These are phyloP conservation scores for Synergus umbraculus DNA, from an alignment of 2,888 invertebrate species.

Conservation along the genomic window DNA sequence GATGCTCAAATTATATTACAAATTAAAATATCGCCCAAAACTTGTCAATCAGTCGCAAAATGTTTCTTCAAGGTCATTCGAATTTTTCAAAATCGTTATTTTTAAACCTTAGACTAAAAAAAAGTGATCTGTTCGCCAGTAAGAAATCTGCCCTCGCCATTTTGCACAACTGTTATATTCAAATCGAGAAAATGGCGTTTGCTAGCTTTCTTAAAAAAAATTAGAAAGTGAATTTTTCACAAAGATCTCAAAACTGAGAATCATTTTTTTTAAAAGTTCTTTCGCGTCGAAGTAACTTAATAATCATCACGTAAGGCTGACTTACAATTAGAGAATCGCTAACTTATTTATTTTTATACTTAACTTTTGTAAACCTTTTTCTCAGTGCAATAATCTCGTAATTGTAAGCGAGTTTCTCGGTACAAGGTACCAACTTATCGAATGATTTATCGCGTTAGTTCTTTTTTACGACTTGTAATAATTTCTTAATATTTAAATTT, in stretches of 20 bases:
- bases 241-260: not conserved
- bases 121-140: not conserved
- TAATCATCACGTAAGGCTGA: constrained; percentile 27
- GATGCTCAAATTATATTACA: not conserved
- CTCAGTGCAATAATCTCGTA: constrained; percentile 29
- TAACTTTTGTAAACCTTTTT: constrained; percentile 27
- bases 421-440: not conserved
- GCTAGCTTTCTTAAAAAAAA: not conserved
- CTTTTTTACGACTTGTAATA: not conserved
- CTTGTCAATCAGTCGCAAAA: not conserved
- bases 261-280: not conserved
- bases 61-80: no score
- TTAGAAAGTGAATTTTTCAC: not conserved
- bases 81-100: not conserved
- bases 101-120: not conserved
- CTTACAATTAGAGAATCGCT: constrained; percentile 16
- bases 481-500: not conserved
- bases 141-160: not conserved
- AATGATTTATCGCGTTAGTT: constrained; percentile 19
- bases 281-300: constrained; percentile 13
- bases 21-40: not conserved
- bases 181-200: no score
- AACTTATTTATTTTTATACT: constrained; percentile 38
- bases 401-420: constrained; percentile 20
- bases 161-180: not conserved